Evolutionary conservation across 64 coral and sea anemone species (phyloP).

Genomic region (Montipora capricornis): DNA sequence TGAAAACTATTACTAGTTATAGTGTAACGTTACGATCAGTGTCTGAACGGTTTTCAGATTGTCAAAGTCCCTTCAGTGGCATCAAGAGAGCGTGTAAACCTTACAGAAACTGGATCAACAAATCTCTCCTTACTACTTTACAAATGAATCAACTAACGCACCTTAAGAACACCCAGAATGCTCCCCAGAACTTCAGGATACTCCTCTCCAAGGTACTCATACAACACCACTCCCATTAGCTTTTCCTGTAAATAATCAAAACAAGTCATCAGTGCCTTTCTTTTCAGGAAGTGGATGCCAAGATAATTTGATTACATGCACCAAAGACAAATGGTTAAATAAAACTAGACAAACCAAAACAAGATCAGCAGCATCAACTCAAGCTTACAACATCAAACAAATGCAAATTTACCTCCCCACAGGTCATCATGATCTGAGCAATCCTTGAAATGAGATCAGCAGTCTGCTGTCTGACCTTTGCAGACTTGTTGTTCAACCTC

Average conservation of each 20-base stretch:
- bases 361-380: too few species aligned
- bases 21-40: too few species aligned
- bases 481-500: constrained; percentile 99
- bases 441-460: constrained; percentile 98
- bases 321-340: too few species aligned
- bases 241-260: constrained; percentile 83
- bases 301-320: too few species aligned
- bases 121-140: too few species aligned
- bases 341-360: too few species aligned
- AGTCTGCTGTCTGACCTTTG: constrained; percentile 99
- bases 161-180: constrained; percentile 96
- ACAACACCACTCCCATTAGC: constrained; percentile 97
- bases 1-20: too few species aligned
- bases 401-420: constrained; percentile 85
- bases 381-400: too few species aligned
- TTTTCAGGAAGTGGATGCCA: neutral
- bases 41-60: too few species aligned
- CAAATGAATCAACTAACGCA: neutral
- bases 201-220: constrained; percentile 99
- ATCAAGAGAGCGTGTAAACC: too few species aligned
- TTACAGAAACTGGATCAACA: too few species aligned
- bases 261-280: neutral
- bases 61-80: too few species aligned
- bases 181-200: constrained; percentile 98
- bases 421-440: constrained; percentile 99